Base-by-base conservation (phyloP, 2,888 invertebrate genomes). In the Pseudococcus viburni region DNA sequence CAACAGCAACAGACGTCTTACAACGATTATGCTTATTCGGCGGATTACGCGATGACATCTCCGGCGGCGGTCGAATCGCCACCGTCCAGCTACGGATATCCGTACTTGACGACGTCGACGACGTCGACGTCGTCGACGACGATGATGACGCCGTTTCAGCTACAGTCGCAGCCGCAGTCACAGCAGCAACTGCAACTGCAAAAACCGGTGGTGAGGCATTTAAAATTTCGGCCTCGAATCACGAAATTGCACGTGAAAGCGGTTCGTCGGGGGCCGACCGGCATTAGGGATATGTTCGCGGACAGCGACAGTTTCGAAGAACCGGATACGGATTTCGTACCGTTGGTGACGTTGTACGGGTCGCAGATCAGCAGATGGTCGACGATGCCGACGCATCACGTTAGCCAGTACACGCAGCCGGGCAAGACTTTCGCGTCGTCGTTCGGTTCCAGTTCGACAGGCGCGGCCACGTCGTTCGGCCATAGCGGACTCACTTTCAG, bases 271-370 rank as follows among this genome's bases (percentile, higher is more conserved):
- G 55, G 33, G 11, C 51, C 77, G 17, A n/a, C 15, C 55, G 15
- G 26, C n/a, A n/a, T 80, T 19, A 51, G 39, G 42, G 42, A 80
- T 22, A 80, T 80, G 42, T 80, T 80, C 33, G 15, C 51, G 17
- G 87, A 87, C 48, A 46, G 51, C 55, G 87, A 80, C 15, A 64
- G 86, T n/a, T 59, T 86, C 42, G 86, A 86, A 22, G 86, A 64
- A 42, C 39, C 42, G n/a, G 80, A 80, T 46, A 11, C 80, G 33
- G 87, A 87, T 48, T 77, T 77, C 39, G 26, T 87, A 48, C 87
- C 87, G 12, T 12, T 86, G 77, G 64, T 39, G 6, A 42, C 85
- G n/a, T 85, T 64, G 39, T 87, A 80, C 80, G 80, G 80, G 0
- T 80, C 80, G 80, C 80, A 80, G 42, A 80, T 80, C n/a, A 80